Evolutionary conservation across 2,113 vertebrate genomes (phyloP), one percentile per base, ranked within the genome.

Genomic region (Serinus canaria): DNA sequence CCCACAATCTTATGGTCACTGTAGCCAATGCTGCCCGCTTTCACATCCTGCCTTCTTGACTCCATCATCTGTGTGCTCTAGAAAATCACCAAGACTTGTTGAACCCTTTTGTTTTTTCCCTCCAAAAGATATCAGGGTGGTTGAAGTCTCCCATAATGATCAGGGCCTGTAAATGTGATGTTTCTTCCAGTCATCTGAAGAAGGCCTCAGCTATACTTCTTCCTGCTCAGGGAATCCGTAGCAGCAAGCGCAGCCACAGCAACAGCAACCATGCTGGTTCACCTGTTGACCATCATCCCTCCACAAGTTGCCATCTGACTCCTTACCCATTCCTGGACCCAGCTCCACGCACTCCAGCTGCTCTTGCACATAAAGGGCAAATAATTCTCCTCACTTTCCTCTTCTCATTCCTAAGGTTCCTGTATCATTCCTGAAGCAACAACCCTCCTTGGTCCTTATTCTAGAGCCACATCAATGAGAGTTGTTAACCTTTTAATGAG

Each of bases 21-120:
- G 31, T 35, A 73, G 31, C 22, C 55, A 66, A 44, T 15, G 18
- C 50, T 73, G 53, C 12, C 9, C 7, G n/a, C 13, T 74, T 83
- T 70, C 21, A 64, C 5, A 69, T 55, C 39, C 10, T 44, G 55
- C 9, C 10, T 41, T 59, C 3, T 59, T 69, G 22, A 15, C 1
- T 92, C 3, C 2, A 0, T 49, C 31, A 63, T 18, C 30, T 22
- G 16, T 6, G 9, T 1, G 2, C 20, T 35, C 28, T 33, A 75
- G 44, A 63, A 70, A 83, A 64, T 59, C 27, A 35, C 24, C 30
- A 75, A 39, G n/a, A 59, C 7, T n/a, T 30, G 8, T 27, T 78
- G 39, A 78, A 53, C 10, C 23, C 2, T 72, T 72, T 17, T 33
- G 7, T 41, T 27, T 56, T 39, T 39, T 46, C 15, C 10, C 19